Percentiles rank a stretch among this genome's conserved stretches.
Conservation (phyloP, 2,888 invertebrate genomes). For the Drosophila eohydei region DNA sequence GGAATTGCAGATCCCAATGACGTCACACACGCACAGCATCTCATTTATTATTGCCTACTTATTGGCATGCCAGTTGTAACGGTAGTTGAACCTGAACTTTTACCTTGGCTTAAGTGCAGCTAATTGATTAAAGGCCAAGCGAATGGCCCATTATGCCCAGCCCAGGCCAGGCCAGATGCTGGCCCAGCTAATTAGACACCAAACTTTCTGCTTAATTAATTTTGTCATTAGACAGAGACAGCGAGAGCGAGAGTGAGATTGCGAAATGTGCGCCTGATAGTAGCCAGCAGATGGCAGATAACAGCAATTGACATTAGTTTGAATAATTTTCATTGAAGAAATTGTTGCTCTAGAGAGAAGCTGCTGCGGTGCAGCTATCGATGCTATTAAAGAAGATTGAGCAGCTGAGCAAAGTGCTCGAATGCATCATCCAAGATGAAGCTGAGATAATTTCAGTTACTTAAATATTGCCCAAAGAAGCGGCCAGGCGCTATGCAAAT, state of each 20-base stretch:
- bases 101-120: slow-evolving; percentile 17
- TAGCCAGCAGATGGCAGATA: slow-evolving; percentile 8
- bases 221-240: slow-evolving; percentile 55
- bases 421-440: not conserved
- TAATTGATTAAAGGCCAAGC: slow-evolving; percentile 49
- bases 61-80: slow-evolving; percentile 27
- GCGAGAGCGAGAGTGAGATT: not conserved
- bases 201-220: slow-evolving; percentile 76
- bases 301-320: slow-evolving; percentile 17
- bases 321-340: slow-evolving; percentile 1
- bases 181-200: slow-evolving; percentile 66
- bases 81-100: not conserved
- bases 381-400: not conserved
- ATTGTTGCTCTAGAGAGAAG: not conserved
- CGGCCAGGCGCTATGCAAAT: not conserved
- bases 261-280: slow-evolving; percentile 5
- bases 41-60: slow-evolving; percentile 41
- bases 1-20: slow-evolving; percentile 59
- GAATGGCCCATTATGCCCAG: slow-evolving; percentile 10
- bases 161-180: slow-evolving; percentile 25
- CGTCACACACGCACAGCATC: slow-evolving; percentile 48
- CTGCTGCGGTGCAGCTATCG: not conserved
- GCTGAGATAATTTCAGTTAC: not conserved
- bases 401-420: not conserved
- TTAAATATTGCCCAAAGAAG: no score